A percentile compares a stretch with the other conserved stretches of the same genome.
Conservation (phyloP, 2,888 invertebrate species). For the Merodon equestris region DNA sequence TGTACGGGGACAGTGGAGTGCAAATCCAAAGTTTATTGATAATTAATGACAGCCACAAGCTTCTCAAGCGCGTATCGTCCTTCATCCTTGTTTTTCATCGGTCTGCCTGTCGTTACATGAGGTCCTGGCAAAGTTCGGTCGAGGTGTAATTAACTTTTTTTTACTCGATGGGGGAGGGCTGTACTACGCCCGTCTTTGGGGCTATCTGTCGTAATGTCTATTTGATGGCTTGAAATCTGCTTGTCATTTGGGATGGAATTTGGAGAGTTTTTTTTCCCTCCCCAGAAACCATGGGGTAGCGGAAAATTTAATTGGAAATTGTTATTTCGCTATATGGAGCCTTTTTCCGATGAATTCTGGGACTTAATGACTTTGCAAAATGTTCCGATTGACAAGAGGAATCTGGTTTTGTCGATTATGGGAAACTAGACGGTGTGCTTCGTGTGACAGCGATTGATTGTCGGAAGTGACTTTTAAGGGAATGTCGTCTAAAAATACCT, state of each 20-base stretch:
- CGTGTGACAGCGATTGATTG: too few relatives aligned
- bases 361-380: conserved; percentile 50
- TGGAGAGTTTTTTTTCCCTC: too few relatives aligned
- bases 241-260: conserved; percentile 48
- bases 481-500: too few relatives aligned
- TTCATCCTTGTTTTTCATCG: conserved; percentile 25
- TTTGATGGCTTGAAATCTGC: conserved; percentile 56
- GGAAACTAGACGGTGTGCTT: too few relatives aligned
- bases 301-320: conserved; percentile 60
- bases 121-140: conserved; percentile 33
- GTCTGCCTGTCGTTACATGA: not conserved
- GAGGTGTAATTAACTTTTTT: conserved; percentile 62
- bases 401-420: conserved; percentile 11
- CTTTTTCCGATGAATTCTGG: conserved; percentile 40
- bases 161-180: not conserved
- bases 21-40: conserved; percentile 60
- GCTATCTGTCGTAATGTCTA: conserved; percentile 40
- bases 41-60: conserved; percentile 63
- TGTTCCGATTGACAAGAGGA: conserved; percentile 23
- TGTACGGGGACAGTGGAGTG: conserved; percentile 1
- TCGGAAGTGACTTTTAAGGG: too few relatives aligned
- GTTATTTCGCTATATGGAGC: not conserved
- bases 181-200: conserved; percentile 12
- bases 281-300: not conserved
- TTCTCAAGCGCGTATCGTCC: conserved; percentile 64